Base-by-base conservation (phyloP, 2,888 invertebrate species). In the Drosophila mettleri region DNA sequence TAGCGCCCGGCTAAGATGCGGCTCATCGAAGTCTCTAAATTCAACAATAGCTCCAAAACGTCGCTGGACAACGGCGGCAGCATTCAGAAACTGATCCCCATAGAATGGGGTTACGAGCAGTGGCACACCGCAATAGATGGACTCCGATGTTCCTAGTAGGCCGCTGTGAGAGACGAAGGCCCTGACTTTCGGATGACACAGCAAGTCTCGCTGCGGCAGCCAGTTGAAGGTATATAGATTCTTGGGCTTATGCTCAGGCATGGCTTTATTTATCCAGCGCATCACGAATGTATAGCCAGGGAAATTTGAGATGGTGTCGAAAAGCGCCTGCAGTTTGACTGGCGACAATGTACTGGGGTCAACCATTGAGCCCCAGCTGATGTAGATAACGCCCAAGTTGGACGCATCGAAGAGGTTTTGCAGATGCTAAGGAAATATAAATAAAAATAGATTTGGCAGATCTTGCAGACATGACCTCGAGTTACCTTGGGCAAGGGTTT, bases 151-250 rank as follows among this genome's bases (percentile, higher is more conserved):
- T 48, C 96, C 95, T 59, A 96, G 92, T 86, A 95, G 93, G 1
- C 96, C 96, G 0, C 95, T 95, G 87, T 96, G 96, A 0, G 95
- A 94, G 31, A 96, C 92, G 86, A 95, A 96, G 0, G 94, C 94
- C 60, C 94, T 91, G 0, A 95, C 93, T 69, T 95, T 95, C 0
- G 94, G 94, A 86, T 96, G 95, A 94, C 95, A 94, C 45, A 96
- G 91, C 62, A 96, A 92, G 82, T 95, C 95, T 59, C 93, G 93
- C 80, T 96, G 96, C 0, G 96, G 95, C 90, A 95, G 91, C 96
- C 96, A 96, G 58, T 94, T 93, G 57, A 92, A 93, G 9, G 94
- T 89, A 88, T 94, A 92, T 1, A 96, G 93, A 88, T 96, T 95
- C 3, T 91, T 89, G 0, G 95, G 94, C 67, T 94, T 92, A 52